Evolutionary conservation across 2,113 vertebrate species (phyloP), one percentile per base, ranked within the genome.

Genomic region (Gavialis gangeticus): DNA sequence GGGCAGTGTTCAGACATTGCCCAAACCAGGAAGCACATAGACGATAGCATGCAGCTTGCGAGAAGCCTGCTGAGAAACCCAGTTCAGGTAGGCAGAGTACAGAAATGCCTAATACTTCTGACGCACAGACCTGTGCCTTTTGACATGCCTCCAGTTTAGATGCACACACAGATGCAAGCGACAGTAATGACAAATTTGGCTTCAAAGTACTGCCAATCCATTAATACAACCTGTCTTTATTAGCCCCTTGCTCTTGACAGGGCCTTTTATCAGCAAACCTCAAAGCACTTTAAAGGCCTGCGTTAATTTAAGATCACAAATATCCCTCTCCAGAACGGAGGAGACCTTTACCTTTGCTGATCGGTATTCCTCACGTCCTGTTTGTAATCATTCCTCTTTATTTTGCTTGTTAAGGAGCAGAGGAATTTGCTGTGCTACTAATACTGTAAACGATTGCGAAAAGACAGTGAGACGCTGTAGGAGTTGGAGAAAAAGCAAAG

Each of bases 51-150:
- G 0, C 57, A 59, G 56, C 22, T 69, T 4, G 6, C 30, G 54
- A 78, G 24, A 30, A 60, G 6, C 16, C 27, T 58, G 57, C 63
- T 3, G 3, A 0, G 0, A 75, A 78, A 63, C 76, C 57, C 8
- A 1, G 1, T 24, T n/a, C 1, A 3, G n/a, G 59, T 80, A 75
- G 4, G 27, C 0, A 0, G 17, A 22, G 57, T 5, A 18, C 76
- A 77, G 62, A 11, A 0, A 79, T 28, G 59, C 13, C 22, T 69
- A 30, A 69, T 69, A 21, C 18, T 19, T 69, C 30, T 34, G 34
- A 22, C 19, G 18, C 30, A 34, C 30, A 22, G n/a, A 69, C 34
- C 18, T 34, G n/a, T 69, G 15, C 30, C 66, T 69, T 69, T 67
- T 69, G 17, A 34, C 12, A 30, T 34, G 66, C 30, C 30, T 19